These are phyloP conservation scores for Aspiorhynchus laticeps DNA, from an alignment of 2,113 vertebrate species.

Conservation along the genomic window DNA sequence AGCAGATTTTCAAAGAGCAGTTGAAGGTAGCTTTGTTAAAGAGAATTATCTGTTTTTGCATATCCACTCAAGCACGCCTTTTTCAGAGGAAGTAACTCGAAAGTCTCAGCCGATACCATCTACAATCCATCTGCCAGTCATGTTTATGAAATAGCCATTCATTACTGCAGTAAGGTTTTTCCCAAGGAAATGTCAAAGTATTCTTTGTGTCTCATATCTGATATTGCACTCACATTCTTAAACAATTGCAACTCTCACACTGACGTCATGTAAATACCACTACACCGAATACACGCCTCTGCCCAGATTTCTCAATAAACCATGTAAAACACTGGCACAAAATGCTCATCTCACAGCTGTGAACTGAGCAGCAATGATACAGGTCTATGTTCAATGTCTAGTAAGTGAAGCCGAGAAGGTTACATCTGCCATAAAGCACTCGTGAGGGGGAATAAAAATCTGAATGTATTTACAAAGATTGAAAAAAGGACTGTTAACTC, in stretches of 20 bases:
- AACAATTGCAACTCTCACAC: constrained; percentile 25
- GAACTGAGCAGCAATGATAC: neutral
- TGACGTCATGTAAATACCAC: constrained; percentile 19
- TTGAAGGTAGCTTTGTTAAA: constrained; percentile 14
- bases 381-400: neutral
- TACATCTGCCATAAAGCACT: neutral
- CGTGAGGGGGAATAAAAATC: neutral
- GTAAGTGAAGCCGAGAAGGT: neutral
- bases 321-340: neutral
- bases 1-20: neutral
- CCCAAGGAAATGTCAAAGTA: constrained; percentile 42
- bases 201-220: constrained; percentile 40
- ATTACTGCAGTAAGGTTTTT: constrained; percentile 17
- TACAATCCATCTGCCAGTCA: constrained; percentile 37
- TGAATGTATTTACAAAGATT: neutral
- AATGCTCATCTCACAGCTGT: neutral
- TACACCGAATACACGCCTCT: constrained; percentile 4
- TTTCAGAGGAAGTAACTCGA: neutral
- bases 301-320: constrained; percentile 16
- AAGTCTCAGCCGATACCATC: constrained; percentile 12
- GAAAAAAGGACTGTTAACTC: neutral
- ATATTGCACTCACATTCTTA: constrained; percentile 39
- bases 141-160: constrained; percentile 43
- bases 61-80: neutral
- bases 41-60: neutral